Conservation (phyloP, 2,113 vertebrate genomes). For the Rostratula benghalensis region DNA sequence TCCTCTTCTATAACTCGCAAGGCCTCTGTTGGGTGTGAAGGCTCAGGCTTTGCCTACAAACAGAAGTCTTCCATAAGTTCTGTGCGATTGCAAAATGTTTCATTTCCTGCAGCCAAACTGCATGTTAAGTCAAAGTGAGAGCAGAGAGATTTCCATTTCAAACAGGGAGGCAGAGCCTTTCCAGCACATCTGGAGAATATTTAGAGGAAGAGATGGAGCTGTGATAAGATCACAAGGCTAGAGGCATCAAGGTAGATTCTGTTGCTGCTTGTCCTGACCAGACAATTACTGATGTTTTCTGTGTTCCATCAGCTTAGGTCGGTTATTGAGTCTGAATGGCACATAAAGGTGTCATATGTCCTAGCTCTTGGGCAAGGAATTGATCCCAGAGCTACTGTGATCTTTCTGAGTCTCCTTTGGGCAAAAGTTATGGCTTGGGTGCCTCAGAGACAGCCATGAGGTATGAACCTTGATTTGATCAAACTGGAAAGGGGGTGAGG, state of each 20-base stretch:
- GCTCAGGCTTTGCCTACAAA: background rate
- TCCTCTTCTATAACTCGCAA: background rate
- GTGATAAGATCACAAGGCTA: background rate
- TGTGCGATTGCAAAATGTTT: background rate
- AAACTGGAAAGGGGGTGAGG: background rate
- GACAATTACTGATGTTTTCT: background rate
- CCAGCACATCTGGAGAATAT: background rate
- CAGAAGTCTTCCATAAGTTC: background rate
- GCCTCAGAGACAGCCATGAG: background rate
- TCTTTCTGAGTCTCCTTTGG: background rate
- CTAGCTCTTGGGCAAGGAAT: background rate
- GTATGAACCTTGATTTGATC: background rate
- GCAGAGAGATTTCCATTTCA: background rate
- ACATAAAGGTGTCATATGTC: background rate
- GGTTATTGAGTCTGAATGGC: background rate
- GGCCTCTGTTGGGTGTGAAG: background rate
- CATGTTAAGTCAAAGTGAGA: background rate
- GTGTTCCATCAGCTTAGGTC: background rate
- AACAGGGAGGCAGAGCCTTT: background rate
- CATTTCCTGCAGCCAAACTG: background rate
- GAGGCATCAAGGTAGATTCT: background rate
- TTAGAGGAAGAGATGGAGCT: background rate
- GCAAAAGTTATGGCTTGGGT: background rate
- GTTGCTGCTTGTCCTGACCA: background rate
- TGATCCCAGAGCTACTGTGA: background rate